Conservation (phyloP, 2,888 invertebrate species). For the Drosophila emarginata region DNA sequence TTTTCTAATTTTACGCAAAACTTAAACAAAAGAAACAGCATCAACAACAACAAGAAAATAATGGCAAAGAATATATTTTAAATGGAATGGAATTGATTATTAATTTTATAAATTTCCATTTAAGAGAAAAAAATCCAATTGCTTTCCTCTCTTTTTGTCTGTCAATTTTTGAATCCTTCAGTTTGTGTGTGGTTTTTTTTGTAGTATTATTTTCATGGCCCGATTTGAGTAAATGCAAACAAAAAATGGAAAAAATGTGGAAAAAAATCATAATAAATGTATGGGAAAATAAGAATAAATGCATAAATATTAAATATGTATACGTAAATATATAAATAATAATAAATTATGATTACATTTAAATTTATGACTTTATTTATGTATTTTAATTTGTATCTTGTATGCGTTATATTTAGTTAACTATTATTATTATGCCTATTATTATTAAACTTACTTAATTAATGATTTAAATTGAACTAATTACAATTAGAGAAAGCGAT, state of each 20-base stretch:
- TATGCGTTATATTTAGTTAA: slow-evolving; percentile 75
- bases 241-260: background rate
- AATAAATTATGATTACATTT: slow-evolving; percentile 70
- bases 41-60: background rate
- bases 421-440: slow-evolving; percentile 71
- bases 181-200: slow-evolving; percentile 64
- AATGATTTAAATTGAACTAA: slow-evolving; percentile 72
- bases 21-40: slow-evolving; percentile 42
- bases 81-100: slow-evolving; percentile 35
- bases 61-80: background rate
- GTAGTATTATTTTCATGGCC: slow-evolving; percentile 75
- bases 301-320: slow-evolving; percentile 43
- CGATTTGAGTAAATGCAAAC: slow-evolving; percentile 52
- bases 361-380: slow-evolving; percentile 69
- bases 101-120: slow-evolving; percentile 30
- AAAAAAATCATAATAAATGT: slow-evolving; percentile 51
- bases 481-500: slow-evolving; percentile 56
- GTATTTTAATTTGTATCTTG: slow-evolving; percentile 73
- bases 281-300: slow-evolving; percentile 31
- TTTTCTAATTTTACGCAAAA: slow-evolving; percentile 76
- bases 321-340: slow-evolving; percentile 50
- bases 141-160: slow-evolving; percentile 26
- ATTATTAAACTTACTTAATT: slow-evolving; percentile 78
- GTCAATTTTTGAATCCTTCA: slow-evolving; percentile 12
- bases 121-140: slow-evolving; percentile 32